phyloP scores from a whole-genome alignment of 2,113 vertebrate genomes.

The Hippolais icterina region DNA sequence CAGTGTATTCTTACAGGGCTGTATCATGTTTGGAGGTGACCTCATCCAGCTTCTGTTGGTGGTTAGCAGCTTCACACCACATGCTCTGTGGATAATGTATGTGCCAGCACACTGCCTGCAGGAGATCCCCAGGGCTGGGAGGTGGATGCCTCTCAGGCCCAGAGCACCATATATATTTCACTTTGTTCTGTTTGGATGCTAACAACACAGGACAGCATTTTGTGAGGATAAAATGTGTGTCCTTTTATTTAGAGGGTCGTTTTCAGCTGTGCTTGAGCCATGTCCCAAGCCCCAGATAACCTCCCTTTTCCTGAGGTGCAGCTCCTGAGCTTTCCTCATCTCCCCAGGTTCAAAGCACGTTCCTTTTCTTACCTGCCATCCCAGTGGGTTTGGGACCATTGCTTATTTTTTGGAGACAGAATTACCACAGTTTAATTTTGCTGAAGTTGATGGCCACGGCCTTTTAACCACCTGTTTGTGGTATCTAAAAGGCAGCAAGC shows the following conservation, averaged over 20 bases:
- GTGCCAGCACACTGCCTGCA: not conserved
- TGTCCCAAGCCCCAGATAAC: not conserved
- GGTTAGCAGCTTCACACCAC: conserved; percentile 65
- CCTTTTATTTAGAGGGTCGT: not conserved
- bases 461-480: not conserved
- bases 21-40: conserved; percentile 80
- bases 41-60: conserved; percentile 66
- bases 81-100: not conserved
- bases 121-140: not conserved
- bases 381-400: not conserved
- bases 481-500: not conserved
- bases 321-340: not conserved
- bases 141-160: not conserved
- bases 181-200: not conserved
- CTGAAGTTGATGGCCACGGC: not conserved
- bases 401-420: not conserved
- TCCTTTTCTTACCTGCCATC: not conserved
- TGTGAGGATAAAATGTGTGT: not conserved
- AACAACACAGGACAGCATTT: not conserved
- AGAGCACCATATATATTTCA: not conserved
- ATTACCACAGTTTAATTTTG: not conserved
- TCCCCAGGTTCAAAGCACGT: not conserved
- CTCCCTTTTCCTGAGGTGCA: not conserved
- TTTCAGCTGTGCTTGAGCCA: not conserved
- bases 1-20: conserved; percentile 51